Conservation (phyloP, 2,797 vertebrate species). For the Cyclopterus lumpus region DNA sequence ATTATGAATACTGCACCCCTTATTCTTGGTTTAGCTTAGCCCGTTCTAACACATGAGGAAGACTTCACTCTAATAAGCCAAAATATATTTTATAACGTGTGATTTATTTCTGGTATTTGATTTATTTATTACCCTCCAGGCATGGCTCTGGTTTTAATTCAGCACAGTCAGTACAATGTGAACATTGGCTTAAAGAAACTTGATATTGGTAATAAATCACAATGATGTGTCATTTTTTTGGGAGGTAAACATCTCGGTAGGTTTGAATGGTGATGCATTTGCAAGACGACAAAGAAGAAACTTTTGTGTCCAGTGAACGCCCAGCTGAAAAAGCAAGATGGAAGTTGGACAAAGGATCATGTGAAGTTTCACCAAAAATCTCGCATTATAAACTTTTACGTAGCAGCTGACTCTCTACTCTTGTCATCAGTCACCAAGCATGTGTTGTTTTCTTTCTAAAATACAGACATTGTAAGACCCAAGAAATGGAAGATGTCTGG, state of each 20-base stretch:
- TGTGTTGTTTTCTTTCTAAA: neutral
- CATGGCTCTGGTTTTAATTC: slow-evolving; percentile 12
- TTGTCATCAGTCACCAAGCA: neutral
- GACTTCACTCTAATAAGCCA: neutral
- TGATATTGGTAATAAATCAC: neutral
- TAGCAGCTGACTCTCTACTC: neutral
- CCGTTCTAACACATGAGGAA: slow-evolving; percentile 10
- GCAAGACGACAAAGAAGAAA: neutral
- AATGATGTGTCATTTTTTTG: neutral
- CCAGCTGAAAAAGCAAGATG: neutral
- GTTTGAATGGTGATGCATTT: neutral
- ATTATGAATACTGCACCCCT: neutral
- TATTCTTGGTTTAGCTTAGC: slow-evolving; percentile 12
- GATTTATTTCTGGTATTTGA: slow-evolving; percentile 14
- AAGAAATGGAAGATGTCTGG: neutral
- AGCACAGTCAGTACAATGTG: neutral
- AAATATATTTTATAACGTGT: neutral
- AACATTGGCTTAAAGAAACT: neutral
- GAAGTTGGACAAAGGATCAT: neutral
- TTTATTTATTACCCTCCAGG: slow-evolving; percentile 14
- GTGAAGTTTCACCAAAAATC: neutral
- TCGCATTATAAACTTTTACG: neutral
- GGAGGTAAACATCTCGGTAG: neutral
- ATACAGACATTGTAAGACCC: slow-evolving; percentile 3
- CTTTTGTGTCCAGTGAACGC: neutral